Conservation (phyloP, 2,113 vertebrate genomes). For the Oncorhynchus clarkii region DNA sequence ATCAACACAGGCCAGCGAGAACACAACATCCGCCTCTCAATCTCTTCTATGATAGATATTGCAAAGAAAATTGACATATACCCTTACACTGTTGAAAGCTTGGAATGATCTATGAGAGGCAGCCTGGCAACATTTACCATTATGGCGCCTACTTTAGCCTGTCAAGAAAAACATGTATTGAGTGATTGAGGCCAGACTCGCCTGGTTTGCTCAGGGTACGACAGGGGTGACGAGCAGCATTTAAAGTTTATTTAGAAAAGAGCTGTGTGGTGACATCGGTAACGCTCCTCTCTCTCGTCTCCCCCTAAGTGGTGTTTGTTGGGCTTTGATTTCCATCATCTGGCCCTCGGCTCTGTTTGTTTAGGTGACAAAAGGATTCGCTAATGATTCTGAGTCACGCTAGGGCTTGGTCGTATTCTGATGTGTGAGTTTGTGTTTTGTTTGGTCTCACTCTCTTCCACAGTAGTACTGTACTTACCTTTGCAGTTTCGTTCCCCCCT, state of each 20-base stretch:
- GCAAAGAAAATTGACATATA: no score
- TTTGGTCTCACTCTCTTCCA: neutral
- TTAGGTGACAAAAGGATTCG: slow-evolving; percentile 15
- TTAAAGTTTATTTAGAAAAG: slow-evolving; percentile 38
- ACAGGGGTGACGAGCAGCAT: slow-evolving; percentile 10
- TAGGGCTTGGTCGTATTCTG: neutral
- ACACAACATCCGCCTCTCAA: slow-evolving; percentile 6
- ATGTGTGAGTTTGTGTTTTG: neutral
- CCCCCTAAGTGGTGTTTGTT: slow-evolving; percentile 4
- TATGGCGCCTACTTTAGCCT: neutral
- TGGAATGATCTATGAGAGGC: slow-evolving; percentile 3
- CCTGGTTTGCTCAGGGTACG: slow-evolving; percentile 29
- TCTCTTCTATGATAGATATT: slow-evolving; percentile 1
- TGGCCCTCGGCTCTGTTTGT: slow-evolving; percentile 4
- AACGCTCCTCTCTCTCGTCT: neutral
- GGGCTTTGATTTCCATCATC: slow-evolving; percentile 20
- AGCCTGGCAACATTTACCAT: neutral
- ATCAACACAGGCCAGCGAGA: slow-evolving; percentile 13
- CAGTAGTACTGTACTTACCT: no score
- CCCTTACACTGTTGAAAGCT: no score
- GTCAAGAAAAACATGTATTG: slow-evolving; percentile 28
- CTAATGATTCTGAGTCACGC: slow-evolving; percentile 11
- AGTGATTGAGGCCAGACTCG: slow-evolving; percentile 28
- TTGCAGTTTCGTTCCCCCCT: no score
- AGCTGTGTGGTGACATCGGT: slow-evolving; percentile 30